Conservation (phyloP, 2,113 vertebrate genomes). For the Chelonoidis abingdonii region DNA sequence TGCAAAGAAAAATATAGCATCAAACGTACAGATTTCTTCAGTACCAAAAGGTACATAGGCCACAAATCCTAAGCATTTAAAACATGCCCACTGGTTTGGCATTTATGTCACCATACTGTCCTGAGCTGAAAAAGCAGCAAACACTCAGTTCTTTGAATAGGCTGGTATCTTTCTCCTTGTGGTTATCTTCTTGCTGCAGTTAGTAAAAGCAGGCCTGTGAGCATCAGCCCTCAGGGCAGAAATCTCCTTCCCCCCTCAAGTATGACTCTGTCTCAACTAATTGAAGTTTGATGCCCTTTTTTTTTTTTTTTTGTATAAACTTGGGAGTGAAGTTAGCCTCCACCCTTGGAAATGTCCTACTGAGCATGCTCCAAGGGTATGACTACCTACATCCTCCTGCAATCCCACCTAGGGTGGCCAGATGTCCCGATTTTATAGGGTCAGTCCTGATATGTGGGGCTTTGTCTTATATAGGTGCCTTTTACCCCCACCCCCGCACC, state of each 20-base stretch:
- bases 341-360: background rate
- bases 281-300: too few species aligned
- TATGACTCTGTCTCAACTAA: background rate
- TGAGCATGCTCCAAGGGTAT: background rate
- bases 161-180: background rate
- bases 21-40: background rate
- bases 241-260: background rate
- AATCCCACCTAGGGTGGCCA: too few species aligned
- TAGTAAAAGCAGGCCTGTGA: background rate
- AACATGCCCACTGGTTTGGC: background rate
- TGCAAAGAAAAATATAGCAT: background rate
- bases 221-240: background rate
- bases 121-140: background rate
- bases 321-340: background rate
- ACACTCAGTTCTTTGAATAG: background rate
- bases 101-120: background rate
- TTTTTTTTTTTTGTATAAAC: background rate
- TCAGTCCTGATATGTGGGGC: too few species aligned
- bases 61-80: background rate
- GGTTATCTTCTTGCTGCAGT: background rate
- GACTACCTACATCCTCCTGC: background rate
- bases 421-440: too few species aligned
- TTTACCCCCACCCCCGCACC: too few species aligned
- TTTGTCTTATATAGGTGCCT: too few species aligned
- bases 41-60: background rate